A percentile compares a stretch with the other conserved stretches of the same genome.
phyloP scores from a whole-genome alignment of 2,888 invertebrate species.

The Hypomecis punctinalis region DNA sequence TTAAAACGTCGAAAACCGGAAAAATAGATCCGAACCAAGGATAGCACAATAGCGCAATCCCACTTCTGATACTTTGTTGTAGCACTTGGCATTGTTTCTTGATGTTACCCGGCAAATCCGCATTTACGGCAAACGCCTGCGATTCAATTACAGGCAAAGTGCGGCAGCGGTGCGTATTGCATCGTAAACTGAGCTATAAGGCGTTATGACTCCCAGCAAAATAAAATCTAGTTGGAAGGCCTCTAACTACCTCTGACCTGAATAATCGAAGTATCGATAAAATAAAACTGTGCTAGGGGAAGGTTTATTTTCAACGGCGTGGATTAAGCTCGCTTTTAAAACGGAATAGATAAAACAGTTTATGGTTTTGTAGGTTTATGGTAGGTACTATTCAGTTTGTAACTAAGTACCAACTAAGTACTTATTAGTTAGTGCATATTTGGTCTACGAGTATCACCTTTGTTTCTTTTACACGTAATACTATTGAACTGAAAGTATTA shows the following conservation, averaged over 20 bases:
- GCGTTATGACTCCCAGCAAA: constrained; percentile 68
- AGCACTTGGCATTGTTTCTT: constrained; percentile 55
- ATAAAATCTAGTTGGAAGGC: constrained; percentile 59
- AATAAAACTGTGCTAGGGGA: constrained; percentile 42
- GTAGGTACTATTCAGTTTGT: neutral
- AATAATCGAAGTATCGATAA: constrained; percentile 54
- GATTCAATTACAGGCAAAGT: constrained; percentile 80
- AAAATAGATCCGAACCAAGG: constrained; percentile 13
- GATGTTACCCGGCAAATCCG: constrained; percentile 59
- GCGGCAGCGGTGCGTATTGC: constrained; percentile 74
- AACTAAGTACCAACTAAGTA: neutral
- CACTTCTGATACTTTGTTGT: constrained; percentile 50
- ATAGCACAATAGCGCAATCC: constrained; percentile 29
- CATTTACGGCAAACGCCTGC: constrained; percentile 76
- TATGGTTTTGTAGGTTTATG: constrained; percentile 8
- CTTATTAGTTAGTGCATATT: no score
- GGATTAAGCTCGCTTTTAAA: constrained; percentile 9
- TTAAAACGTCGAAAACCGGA: constrained; percentile 14
- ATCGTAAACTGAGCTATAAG: constrained; percentile 74
- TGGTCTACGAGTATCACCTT: no score
- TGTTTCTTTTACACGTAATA: no score
- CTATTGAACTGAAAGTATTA: no score
- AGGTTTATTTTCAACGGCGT: constrained; percentile 38
- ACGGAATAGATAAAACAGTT: constrained; percentile 5
- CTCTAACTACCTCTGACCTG: constrained; percentile 61